Base-by-base conservation (phyloP, 2,797 vertebrate genomes). In the Falco naumanni region DNA sequence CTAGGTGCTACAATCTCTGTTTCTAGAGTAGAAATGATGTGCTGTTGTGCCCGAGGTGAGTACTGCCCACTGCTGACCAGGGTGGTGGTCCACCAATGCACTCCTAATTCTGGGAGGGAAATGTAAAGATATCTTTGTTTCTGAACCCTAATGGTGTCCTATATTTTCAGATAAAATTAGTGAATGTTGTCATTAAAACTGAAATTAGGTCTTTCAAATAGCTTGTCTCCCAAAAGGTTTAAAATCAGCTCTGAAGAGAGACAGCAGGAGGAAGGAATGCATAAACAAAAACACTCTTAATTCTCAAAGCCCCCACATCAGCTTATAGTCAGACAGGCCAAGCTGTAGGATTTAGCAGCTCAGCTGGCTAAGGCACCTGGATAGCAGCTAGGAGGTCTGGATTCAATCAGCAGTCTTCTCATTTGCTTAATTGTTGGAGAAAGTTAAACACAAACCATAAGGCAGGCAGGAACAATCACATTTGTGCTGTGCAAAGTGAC, bases 331-430 rank as follows among this genome's bases (percentile, higher is more conserved):
- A 96, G 94, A 86, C 94, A 92, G 89, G 89, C 92, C 96, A 97
- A 94, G 96, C 92, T 93, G 93, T 66, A 81, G 93, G 96, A 96
- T 97, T 97, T 97, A 96, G 95, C 95, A 93, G 96, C 91, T 97
- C 87, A 96, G 90, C 95, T 96, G 96, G 79, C 92, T 94, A 64
- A 94, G 82, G 91, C 96, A 97, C 96, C 93, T 97, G 94, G 92
- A 91, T 77, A 94, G 88, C 76, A 76, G 84, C 87, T 90, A 43
- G 15, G 83, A 84, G 80, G 89, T 82, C 92, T 97, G 97, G 90
- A 96, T 94, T 96, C 92, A 96, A 95, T 96, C 92, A 94, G 74
- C 80, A 84, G 83, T 37, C 84, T 85, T 92, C 79, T 96, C 69
- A 93, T 97, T 96, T 96, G 80, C 92, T 94, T 96, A 95, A 95